Conservation (phyloP, 2,888 invertebrate species). For the Aphidoletes aphidimyza region DNA sequence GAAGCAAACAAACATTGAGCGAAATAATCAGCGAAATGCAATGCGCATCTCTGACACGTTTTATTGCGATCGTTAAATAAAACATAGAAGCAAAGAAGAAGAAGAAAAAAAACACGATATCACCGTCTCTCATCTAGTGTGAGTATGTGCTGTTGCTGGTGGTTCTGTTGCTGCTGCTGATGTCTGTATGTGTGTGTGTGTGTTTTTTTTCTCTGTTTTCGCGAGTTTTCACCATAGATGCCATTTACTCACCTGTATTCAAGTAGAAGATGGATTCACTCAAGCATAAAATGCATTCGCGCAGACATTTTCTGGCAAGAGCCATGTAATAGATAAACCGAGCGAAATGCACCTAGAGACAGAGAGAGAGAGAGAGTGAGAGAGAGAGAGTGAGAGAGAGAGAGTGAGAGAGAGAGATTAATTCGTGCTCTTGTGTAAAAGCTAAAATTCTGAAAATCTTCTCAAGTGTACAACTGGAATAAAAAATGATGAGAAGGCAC, state of each 20-base stretch:
- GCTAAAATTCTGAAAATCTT: constrained; percentile 38
- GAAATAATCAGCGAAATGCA: constrained; percentile 50
- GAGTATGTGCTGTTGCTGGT: too few relatives aligned
- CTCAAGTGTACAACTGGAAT: constrained; percentile 9
- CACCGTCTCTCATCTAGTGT: background rate
- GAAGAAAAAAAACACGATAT: background rate
- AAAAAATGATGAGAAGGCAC: too few relatives aligned
- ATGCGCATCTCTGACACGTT: constrained; percentile 45
- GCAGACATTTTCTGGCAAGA: constrained; percentile 28
- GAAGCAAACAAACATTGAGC: background rate
- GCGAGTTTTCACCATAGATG: background rate
- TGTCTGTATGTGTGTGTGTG: too few relatives aligned
- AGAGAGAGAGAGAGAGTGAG: background rate
- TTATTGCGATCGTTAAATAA: constrained; percentile 50
- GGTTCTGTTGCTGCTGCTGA: too few relatives aligned
- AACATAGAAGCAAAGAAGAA: background rate
- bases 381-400: background rate
- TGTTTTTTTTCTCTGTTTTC: background rate
- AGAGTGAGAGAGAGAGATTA: constrained; percentile 2
- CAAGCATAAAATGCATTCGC: constrained; percentile 52
- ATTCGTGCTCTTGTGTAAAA: constrained; percentile 31
- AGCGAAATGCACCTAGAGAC: background rate
- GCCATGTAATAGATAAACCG: background rate
- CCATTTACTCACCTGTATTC: constrained; percentile 41
- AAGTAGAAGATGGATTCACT: constrained; percentile 32